Evolutionary conservation across 2,797 vertebrate genomes (phyloP).

Genomic region (Coluber constrictor): DNA sequence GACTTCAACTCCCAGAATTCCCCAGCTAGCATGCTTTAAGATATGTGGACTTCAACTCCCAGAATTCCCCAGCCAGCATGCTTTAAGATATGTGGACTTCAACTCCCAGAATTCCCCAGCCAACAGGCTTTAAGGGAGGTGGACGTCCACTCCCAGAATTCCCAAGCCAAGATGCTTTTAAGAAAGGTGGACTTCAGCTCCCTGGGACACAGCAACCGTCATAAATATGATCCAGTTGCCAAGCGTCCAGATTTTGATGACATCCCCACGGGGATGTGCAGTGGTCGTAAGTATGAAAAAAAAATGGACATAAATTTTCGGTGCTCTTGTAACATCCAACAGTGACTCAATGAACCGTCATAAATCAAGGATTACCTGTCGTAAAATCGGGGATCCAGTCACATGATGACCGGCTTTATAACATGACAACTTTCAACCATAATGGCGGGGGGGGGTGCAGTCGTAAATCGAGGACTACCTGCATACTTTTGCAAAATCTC

Average conservation of each 20-base stretch:
- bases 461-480: neutral
- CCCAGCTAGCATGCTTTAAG: no score
- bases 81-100: no score
- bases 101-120: neutral
- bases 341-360: no score
- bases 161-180: no score
- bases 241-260: neutral
- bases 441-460: neutral
- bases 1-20: neutral
- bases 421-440: neutral
- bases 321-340: neutral
- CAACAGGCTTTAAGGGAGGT: accelerated
- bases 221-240: neutral
- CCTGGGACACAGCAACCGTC: neutral
- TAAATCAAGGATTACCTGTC: neutral
- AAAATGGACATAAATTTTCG: neutral
- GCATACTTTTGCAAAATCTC: neutral
- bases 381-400: neutral
- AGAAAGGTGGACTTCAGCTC: neutral
- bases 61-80: no score
- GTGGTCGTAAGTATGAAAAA: neutral
- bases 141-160: no score
- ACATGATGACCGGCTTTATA: neutral
- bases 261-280: neutral
- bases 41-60: no score